These are phyloP conservation scores for Yoshiicerus persimilis DNA, from an alignment of 1,140 invertebrate genomes.

Conservation along the genomic window DNA sequence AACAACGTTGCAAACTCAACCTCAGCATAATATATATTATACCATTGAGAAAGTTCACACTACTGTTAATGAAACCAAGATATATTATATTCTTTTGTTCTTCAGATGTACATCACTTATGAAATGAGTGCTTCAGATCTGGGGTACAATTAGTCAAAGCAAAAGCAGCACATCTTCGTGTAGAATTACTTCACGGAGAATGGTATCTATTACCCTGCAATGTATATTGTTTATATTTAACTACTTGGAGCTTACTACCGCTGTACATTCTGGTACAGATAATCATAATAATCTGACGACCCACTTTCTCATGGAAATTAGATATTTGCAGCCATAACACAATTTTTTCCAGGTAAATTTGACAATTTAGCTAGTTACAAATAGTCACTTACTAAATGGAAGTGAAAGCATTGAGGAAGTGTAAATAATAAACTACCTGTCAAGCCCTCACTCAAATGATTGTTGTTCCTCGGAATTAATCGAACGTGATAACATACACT, in stretches of 20 bases:
- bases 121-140: too few species aligned
- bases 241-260: not conserved
- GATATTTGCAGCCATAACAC: not conserved
- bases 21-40: too few species aligned
- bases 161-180: too few species aligned
- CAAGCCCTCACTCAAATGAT: not conserved
- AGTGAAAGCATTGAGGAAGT: not conserved
- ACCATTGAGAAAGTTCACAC: too few species aligned
- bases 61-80: too few species aligned
- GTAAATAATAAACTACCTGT: not conserved
- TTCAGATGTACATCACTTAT: too few species aligned
- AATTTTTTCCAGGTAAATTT: not conserved
- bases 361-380: not conserved
- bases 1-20: too few species aligned
- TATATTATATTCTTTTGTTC: too few species aligned
- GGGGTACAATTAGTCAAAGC: too few species aligned
- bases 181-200: too few species aligned
- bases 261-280: not conserved
- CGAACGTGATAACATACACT: not conserved
- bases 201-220: too few species aligned
- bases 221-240: too few species aligned
- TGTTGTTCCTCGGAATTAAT: not conserved
- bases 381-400: not conserved
- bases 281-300: not conserved
- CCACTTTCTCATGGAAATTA: not conserved